Conservation (phyloP, 2,888 invertebrate genomes). For the Agonopterix arenella region DNA sequence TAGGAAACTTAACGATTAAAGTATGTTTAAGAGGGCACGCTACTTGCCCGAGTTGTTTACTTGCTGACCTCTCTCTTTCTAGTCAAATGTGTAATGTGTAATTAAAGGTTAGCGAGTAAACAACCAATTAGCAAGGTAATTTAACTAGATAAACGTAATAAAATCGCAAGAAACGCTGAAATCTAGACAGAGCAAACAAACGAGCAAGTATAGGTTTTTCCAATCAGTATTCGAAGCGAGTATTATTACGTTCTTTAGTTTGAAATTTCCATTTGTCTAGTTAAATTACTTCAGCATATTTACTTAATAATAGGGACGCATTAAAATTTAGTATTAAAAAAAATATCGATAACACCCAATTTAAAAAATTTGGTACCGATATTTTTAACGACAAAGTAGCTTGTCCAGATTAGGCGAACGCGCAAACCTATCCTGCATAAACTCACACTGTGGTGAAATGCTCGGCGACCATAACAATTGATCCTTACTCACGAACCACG, state of each 20-base stretch:
- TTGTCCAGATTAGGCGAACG: background rate
- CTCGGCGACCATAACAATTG: no score
- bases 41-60: slow-evolving; percentile 37
- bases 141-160: no score
- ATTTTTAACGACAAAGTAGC: slow-evolving; percentile 10
- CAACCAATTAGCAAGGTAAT: slow-evolving; percentile 13
- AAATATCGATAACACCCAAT: slow-evolving; percentile 22
- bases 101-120: slow-evolving; percentile 27
- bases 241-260: no score
- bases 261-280: no score
- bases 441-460: no score
- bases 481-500: no score
- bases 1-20: slow-evolving; percentile 28
- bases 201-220: no score
- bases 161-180: no score
- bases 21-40: slow-evolving; percentile 33
- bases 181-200: no score
- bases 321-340: slow-evolving; percentile 20
- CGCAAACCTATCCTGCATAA: background rate
- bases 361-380: slow-evolving; percentile 14
- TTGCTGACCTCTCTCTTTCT: slow-evolving; percentile 26
- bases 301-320: no score
- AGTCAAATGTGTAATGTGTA: slow-evolving; percentile 9
- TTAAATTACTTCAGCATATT: no score
- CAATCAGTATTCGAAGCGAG: no score